These are phyloP conservation scores for Astatoreochromis straeleni DNA, from an alignment of 2,113 vertebrate genomes.

Conservation along the genomic window DNA sequence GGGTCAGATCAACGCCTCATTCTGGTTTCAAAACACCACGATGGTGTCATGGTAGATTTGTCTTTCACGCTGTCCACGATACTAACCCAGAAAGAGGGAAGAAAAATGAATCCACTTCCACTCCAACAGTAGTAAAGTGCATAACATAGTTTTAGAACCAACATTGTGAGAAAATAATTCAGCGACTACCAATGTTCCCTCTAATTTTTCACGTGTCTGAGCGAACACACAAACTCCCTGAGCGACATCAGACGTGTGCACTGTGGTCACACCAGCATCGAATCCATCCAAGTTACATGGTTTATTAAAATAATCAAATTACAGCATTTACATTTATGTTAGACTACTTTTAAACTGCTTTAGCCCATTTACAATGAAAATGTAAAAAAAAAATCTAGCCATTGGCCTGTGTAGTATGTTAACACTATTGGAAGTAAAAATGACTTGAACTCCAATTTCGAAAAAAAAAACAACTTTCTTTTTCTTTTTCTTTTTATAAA, in stretches of 20 bases:
- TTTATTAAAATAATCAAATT: background rate
- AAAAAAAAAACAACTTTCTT: background rate
- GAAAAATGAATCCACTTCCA: background rate
- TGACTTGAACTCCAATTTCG: background rate
- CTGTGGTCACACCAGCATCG: accelerated
- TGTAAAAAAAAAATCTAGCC: background rate
- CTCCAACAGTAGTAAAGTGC: background rate
- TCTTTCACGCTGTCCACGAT: background rate
- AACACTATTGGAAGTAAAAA: background rate
- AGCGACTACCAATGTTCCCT: background rate
- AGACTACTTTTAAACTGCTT: background rate
- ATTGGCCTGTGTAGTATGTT: background rate
- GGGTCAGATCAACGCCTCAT: background rate
- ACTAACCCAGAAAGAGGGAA: background rate
- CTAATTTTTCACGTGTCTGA: background rate
- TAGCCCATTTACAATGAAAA: background rate
- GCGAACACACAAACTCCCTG: background rate
- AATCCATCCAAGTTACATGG: background rate
- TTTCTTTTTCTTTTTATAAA: background rate
- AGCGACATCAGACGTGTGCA: background rate
- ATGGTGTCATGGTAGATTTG: background rate
- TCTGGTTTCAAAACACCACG: background rate
- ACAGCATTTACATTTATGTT: background rate
- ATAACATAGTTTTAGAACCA: background rate
- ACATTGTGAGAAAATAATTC: background rate